phyloP scores from a whole-genome alignment of 1,140 invertebrate genomes.

The Plectus sambesii region DNA sequence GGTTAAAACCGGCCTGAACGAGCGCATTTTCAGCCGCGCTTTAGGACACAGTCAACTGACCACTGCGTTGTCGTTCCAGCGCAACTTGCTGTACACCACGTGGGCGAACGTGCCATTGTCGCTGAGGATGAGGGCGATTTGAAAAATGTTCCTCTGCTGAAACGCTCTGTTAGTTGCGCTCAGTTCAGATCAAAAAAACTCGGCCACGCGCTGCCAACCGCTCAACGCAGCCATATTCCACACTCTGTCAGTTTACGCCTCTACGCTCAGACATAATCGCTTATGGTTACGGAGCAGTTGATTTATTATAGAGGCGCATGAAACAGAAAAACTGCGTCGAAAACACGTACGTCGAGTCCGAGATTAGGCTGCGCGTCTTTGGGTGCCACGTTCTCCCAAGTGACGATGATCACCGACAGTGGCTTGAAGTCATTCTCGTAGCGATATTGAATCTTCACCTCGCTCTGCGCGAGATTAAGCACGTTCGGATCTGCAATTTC shows the following conservation, averaged over 20 bases:
- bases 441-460: constrained; percentile 37
- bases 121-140: constrained; percentile 31
- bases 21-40: constrained; percentile 2
- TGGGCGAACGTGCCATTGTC: constrained; percentile 34
- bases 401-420: constrained; percentile 29
- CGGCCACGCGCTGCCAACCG: too few species aligned
- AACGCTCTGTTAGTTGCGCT: too few species aligned
- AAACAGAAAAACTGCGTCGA: too few species aligned
- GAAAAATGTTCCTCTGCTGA: constrained; percentile 24
- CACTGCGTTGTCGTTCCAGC: constrained; percentile 10
- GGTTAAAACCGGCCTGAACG: constrained; percentile 30
- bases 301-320: too few species aligned
- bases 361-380: neutral
- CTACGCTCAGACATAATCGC: too few species aligned
- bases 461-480: constrained; percentile 27
- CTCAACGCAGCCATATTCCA: too few species aligned
- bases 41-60: constrained; percentile 6
- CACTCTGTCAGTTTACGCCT: too few species aligned
- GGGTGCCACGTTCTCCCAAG: constrained; percentile 21
- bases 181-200: too few species aligned
- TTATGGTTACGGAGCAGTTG: constrained; percentile 9
- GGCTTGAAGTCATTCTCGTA: constrained; percentile 33
- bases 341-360: neutral
- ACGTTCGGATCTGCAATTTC: constrained; percentile 23
- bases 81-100: constrained; percentile 32